Conservation (phyloP, 35 echinoderm and acorn worm genomes). For the Amphiura filiformis region DNA sequence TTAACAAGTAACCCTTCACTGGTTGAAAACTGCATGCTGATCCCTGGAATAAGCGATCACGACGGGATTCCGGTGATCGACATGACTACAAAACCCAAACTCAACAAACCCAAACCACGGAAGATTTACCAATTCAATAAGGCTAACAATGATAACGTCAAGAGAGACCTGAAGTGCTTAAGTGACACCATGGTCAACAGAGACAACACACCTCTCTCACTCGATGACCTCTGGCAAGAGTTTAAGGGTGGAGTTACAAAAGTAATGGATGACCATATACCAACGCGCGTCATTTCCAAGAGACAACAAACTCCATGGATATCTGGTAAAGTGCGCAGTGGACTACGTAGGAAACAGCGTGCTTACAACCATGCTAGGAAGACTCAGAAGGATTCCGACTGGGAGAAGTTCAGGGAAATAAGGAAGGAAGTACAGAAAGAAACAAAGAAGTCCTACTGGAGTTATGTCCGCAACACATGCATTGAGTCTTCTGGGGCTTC, state of each 20-base stretch:
- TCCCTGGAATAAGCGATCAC: background rate
- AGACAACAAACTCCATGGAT: slow-evolving; percentile 24
- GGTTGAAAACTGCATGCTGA: background rate
- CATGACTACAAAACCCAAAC: background rate
- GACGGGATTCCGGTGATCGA: background rate
- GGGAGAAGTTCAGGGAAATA: slow-evolving; percentile 26
- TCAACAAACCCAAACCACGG: background rate
- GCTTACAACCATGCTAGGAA: slow-evolving; percentile 10
- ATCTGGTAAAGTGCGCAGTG: background rate
- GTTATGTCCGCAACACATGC: slow-evolving; percentile 8
- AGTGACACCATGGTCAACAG: background rate
- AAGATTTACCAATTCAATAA: background rate
- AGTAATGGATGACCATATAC: background rate
- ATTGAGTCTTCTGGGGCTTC: slow-evolving; percentile 27
- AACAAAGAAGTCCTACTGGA: slow-evolving; percentile 12
- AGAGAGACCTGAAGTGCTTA: background rate
- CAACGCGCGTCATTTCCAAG: background rate
- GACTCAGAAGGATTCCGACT: background rate
- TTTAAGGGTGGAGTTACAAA: background rate
- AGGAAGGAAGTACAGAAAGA: slow-evolving; percentile 35
- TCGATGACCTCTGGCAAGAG: background rate
- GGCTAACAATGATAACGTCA: background rate
- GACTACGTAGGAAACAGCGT: slow-evolving; percentile 4
- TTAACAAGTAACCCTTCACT: background rate
- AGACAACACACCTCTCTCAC: background rate